Base-by-base conservation (phyloP, 2,888 invertebrate genomes). In the Peribatodes rhomboidaria region DNA sequence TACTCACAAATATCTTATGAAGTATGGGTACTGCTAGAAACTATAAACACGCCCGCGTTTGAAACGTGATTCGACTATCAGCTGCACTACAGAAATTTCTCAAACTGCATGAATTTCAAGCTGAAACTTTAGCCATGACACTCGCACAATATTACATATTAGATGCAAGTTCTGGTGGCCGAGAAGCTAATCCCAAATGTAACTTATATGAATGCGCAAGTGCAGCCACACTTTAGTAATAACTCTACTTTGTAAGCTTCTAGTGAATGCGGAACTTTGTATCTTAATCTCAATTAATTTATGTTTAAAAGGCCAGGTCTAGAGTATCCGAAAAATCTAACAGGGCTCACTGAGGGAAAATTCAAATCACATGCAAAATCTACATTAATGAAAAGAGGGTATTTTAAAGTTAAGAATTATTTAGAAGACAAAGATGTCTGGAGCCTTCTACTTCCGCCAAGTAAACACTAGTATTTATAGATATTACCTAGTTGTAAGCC, bases 171-270 rank as follows among this genome's bases (percentile, higher is more conserved):
- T 74, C 69, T 71, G 71, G 46, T 61, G 60, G 61, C 46, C 65
- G 69, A 70, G 66, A 72, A 72, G 73, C 76, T 82, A 78, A 80
- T 78, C 79, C 74, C 65, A 69, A 75, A 74, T 73, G 76, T 73
- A 75, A 74, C 75, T 71, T 74, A 74, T 73, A 75, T 75, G 75
- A 74, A 72, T 73, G 70, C 68, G 71, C n/a, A n/a, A 73, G 74
- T 68, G 73, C 42, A 22, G 66, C 68, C 56, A 76, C 71, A 74
- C 67, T 63, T 65, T 53, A 49, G 57, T 55, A 50, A 55, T 60
- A 60, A 64, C 49, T 64, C 55, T 55, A 60, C 59, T 64, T 59
- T 64, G 63, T 54, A 54, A 54, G 58, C 33, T 63, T 47, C 22
- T 20, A 53, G 41, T 35, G 42, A 47, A 53, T 63, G 58, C n/a